phyloP scores from a whole-genome alignment of 2,888 invertebrate species.

The Eristalinus aeneus region DNA sequence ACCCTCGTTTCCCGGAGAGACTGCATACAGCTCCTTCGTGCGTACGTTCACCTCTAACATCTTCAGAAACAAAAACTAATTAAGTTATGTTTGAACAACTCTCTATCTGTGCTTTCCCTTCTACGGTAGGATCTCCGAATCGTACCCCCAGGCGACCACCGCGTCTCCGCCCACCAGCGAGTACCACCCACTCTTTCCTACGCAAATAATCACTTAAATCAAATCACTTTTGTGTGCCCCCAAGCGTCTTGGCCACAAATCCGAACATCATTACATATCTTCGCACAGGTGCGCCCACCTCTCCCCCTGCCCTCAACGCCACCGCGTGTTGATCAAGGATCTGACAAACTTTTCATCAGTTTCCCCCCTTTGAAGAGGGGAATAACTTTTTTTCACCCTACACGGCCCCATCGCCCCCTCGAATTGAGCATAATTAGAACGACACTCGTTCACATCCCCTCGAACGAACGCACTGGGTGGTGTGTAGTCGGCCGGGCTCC shows the following conservation, averaged over 20 bases:
- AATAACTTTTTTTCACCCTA: not conserved
- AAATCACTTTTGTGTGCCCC: conserved; percentile 53
- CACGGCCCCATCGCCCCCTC: not conserved
- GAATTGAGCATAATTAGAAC: conserved; percentile 54
- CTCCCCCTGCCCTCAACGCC: not conserved
- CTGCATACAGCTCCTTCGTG: not conserved
- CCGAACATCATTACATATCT: conserved; percentile 38
- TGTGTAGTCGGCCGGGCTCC: not conserved
- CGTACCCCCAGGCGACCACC: not conserved
- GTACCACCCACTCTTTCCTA: not conserved
- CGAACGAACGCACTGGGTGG: not conserved
- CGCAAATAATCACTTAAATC: conserved; percentile 65
- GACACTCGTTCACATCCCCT: conserved; percentile 42
- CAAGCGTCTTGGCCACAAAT: conserved; percentile 55
- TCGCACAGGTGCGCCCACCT: conserved; percentile 12
- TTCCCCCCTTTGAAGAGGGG: not conserved
- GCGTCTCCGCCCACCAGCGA: not conserved
- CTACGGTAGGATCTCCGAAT: conserved; percentile 4
- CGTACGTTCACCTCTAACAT: not conserved
- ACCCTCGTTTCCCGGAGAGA: not conserved
- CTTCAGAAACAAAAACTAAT: conserved; percentile 48
- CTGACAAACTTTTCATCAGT: conserved; percentile 43
- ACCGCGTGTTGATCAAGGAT: conserved; percentile 43
- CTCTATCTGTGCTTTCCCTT: conserved; percentile 1
- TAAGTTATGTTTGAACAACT: conserved; percentile 52